A percentile compares a stretch with the other conserved stretches of the same genome.
Conservation (phyloP, 2,888 invertebrate genomes). For the Eilema depressum region DNA sequence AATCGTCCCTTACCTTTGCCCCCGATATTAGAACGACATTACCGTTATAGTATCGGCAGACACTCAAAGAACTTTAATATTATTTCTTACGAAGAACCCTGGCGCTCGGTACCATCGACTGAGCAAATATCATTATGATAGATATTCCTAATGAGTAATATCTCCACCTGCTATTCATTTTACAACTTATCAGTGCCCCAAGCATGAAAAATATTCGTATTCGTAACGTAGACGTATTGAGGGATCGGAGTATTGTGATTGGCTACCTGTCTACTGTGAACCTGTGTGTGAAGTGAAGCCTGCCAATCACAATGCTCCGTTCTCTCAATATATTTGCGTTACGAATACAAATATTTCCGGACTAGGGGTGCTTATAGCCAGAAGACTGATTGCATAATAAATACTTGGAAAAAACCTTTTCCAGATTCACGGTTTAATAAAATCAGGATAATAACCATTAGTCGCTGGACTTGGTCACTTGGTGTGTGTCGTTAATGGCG, state of each 20-base stretch:
- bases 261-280: too few relatives aligned
- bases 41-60: slow-evolving; percentile 21
- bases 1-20: slow-evolving; percentile 52
- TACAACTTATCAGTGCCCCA: neutral
- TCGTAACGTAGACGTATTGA: too few relatives aligned
- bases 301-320: too few relatives aligned
- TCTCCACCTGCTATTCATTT: neutral
- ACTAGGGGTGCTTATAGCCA: neutral
- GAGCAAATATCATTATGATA: neutral
- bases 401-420: too few relatives aligned
- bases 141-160: neutral
- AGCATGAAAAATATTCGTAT: too few relatives aligned
- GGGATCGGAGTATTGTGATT: too few relatives aligned
- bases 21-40: too few relatives aligned
- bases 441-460: slow-evolving; percentile 31
- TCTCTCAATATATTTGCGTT: too few relatives aligned
- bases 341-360: too few relatives aligned
- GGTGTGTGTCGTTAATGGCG: slow-evolving; percentile 44
- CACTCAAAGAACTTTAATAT: too few relatives aligned
- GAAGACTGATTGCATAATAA: neutral
- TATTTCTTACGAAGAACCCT: too few relatives aligned
- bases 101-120: neutral
- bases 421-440: neutral
- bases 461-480: slow-evolving; percentile 42
- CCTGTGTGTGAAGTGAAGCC: too few relatives aligned